Conservation (phyloP, 37 sponge, comb jelly and placozoan species). For the Axinella damicornis region DNA sequence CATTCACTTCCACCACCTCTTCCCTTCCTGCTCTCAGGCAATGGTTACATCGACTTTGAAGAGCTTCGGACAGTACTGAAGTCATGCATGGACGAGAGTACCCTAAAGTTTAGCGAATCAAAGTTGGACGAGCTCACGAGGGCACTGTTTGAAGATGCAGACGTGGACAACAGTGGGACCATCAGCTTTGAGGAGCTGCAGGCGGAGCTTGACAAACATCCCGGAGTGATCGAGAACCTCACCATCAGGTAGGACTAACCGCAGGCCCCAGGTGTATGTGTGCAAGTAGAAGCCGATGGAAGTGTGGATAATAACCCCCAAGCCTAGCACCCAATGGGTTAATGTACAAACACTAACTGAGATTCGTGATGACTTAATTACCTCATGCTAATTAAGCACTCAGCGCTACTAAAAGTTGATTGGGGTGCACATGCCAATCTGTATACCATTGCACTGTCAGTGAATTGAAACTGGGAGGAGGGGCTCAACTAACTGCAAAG, state of each 20-base stretch:
- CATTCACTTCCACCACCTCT: background rate
- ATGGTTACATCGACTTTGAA: constrained; percentile 83
- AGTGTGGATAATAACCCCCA: no score
- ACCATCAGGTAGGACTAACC: constrained; percentile 87
- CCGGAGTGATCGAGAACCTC: constrained; percentile 86
- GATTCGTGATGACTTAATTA: no score
- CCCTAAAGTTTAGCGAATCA: constrained; percentile 74
- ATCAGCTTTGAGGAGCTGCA: constrained; percentile 89
- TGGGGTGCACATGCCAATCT: no score
- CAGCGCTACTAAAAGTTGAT: no score
- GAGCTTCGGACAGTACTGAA: constrained; percentile 87
- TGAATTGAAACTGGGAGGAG: no score
- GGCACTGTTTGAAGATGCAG: constrained; percentile 87
- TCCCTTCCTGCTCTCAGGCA: constrained; percentile 46
- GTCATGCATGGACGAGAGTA: constrained; percentile 90
- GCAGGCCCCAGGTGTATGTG: no score
- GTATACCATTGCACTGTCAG: no score
- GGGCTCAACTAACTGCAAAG: no score
- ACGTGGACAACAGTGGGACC: constrained; percentile 80
- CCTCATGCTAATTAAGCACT: no score
- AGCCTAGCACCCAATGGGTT: no score
- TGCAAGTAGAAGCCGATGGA: no score
- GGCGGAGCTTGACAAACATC: constrained; percentile 82
- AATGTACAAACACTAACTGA: no score
- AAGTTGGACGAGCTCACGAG: constrained; percentile 77